A percentile compares a stretch with the other conserved stretches of the same genome.
These are phyloP conservation scores for Echiichthys vipera DNA, from an alignment of 2,797 vertebrate species.

Conservation along the genomic window DNA sequence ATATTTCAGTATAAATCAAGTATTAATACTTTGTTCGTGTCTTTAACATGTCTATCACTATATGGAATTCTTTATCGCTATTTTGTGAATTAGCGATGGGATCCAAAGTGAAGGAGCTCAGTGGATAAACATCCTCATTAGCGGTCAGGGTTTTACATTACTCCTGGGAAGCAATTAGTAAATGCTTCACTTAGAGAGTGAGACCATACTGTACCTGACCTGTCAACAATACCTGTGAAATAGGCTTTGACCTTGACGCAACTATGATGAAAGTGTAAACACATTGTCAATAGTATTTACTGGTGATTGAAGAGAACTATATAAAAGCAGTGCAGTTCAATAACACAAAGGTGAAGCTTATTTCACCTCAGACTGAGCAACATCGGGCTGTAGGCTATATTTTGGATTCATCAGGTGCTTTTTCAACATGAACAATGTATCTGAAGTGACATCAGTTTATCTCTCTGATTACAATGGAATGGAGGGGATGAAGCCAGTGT, in stretches of 20 bases:
- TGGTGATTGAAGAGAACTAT: not conserved
- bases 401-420: not conserved
- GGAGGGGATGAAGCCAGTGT: constrained; percentile 44
- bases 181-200: constrained; percentile 8
- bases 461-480: constrained; percentile 59
- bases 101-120: not conserved
- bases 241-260: not conserved
- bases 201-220: constrained; percentile 18
- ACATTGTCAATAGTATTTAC: not conserved
- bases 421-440: constrained; percentile 54
- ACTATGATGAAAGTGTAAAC: not conserved
- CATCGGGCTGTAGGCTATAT: too few species aligned
- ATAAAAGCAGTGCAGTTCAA: not conserved
- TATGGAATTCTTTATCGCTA: not conserved
- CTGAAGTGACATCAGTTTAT: constrained; percentile 48
- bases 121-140: constrained; percentile 26
- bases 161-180: constrained; percentile 45
- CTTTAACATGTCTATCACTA: not conserved
- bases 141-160: constrained; percentile 19
- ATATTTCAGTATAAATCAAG: too few species aligned
- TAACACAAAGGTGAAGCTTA: not conserved
- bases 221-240: constrained; percentile 3
- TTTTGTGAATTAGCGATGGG: not conserved
- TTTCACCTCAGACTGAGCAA: not conserved
- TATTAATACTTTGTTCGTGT: too few species aligned